Conservation (phyloP, 2,888 invertebrate genomes). For the Synanthedon formicaeformis region DNA sequence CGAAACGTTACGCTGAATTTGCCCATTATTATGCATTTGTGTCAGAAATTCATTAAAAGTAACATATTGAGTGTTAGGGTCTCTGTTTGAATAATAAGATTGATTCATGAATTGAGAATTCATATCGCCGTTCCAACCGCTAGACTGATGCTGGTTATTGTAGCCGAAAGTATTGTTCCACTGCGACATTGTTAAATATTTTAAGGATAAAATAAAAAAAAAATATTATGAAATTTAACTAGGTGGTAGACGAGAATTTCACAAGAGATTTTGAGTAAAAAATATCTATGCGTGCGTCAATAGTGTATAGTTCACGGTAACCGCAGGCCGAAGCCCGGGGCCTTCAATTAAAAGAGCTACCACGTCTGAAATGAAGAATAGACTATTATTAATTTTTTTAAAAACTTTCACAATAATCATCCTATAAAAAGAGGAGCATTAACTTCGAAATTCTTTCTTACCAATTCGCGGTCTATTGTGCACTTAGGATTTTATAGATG, state of each 20-base stretch:
- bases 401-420: not conserved
- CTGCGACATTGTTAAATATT: constrained; percentile 43
- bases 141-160: constrained; percentile 48
- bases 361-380: constrained; percentile 25
- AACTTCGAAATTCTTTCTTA: not conserved
- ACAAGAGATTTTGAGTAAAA: constrained; percentile 11
- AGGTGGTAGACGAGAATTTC: constrained; percentile 1
- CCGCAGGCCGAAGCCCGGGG: constrained; percentile 64
- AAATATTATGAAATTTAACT: constrained; percentile 12
- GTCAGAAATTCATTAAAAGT: constrained; percentile 56
- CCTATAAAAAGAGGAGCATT: not conserved
- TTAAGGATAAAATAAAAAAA: constrained; percentile 24
- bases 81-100: constrained; percentile 39
- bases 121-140: constrained; percentile 43
- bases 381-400: not conserved
- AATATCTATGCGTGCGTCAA: constrained; percentile 14
- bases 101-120: constrained; percentile 44
- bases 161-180: constrained; percentile 58
- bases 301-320: constrained; percentile 16
- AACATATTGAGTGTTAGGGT: constrained; percentile 48
- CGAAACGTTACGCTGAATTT: constrained; percentile 20
- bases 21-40: constrained; percentile 44
- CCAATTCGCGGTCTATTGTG: not conserved
- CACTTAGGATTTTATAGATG: not conserved
- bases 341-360: constrained; percentile 17